Conservation (phyloP, 2,888 invertebrate genomes). For the Tenthredo scrophulariae region DNA sequence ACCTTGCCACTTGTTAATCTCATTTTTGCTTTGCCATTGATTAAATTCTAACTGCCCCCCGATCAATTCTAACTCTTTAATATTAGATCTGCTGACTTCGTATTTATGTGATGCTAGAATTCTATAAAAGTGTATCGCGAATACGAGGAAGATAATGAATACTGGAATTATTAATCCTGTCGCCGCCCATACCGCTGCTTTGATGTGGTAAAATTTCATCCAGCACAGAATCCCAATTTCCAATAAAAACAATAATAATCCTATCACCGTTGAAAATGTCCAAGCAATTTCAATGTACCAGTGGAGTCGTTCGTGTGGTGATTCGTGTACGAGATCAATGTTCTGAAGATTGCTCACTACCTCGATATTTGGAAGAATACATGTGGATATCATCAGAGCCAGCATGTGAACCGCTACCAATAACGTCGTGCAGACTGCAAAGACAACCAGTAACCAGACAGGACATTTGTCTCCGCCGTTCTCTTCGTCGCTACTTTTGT, state of each 20-base stretch:
- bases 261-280: constrained; percentile 97
- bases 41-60: constrained; percentile 92
- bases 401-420: constrained; percentile 98
- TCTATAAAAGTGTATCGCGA: constrained; percentile 97
- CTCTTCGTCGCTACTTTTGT: no score
- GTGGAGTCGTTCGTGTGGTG: constrained; percentile 92
- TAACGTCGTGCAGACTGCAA: constrained; percentile 96
- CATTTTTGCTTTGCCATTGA: constrained; percentile 84
- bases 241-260: constrained; percentile 94
- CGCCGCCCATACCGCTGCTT: constrained; percentile 92
- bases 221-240: constrained; percentile 98
- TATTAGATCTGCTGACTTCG: constrained; percentile 91
- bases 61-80: constrained; percentile 90
- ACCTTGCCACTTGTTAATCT: constrained; percentile 80
- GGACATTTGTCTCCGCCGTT: constrained; percentile 55
- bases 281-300: constrained; percentile 99
- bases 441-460: constrained; percentile 89
- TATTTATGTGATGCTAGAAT: constrained; percentile 95
- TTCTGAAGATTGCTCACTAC: constrained; percentile 96
- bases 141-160: constrained; percentile 93
- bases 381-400: constrained; percentile 99
- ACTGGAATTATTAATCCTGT: constrained; percentile 96
- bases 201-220: constrained; percentile 96
- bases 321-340: constrained; percentile 91
- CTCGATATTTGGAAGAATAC: constrained; percentile 99